phyloP scores from a whole-genome alignment of 2,888 invertebrate genomes.

The Drosophila silvestris region DNA sequence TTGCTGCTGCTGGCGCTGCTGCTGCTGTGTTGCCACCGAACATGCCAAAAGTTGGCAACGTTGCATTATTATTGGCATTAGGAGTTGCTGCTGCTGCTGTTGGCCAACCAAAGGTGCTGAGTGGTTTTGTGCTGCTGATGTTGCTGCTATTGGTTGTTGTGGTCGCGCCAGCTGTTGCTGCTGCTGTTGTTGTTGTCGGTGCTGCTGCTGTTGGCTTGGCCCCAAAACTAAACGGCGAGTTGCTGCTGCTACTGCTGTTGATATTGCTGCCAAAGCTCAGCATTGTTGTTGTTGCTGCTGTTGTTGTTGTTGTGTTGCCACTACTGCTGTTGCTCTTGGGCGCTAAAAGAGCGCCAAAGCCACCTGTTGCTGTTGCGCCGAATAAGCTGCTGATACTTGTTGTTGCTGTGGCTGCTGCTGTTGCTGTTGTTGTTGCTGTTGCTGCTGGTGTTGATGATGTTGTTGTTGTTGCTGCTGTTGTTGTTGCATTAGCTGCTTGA shows the following conservation, averaged over 20 bases:
- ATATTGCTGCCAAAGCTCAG: conserved; percentile 36
- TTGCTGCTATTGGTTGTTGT: neutral
- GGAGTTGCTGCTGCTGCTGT: conserved; percentile 19
- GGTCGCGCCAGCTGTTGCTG: neutral
- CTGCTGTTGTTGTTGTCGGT: conserved; percentile 1
- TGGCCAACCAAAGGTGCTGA: conserved; percentile 30
- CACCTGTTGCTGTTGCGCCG: conserved; percentile 14
- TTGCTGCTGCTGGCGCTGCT: conserved; percentile 9
- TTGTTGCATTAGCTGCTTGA: neutral
- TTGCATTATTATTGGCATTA: conserved; percentile 2
- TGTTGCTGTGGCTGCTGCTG: conserved; percentile 7
- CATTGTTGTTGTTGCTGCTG: conserved; percentile 6
- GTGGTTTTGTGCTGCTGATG: conserved; percentile 9
- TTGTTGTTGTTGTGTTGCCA: conserved; percentile 3
- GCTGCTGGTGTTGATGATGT: conserved; percentile 1
- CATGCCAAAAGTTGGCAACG: conserved; percentile 16
- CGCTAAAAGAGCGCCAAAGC: conserved; percentile 11
- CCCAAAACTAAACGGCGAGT: conserved; percentile 23
- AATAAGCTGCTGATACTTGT: conserved; percentile 22
- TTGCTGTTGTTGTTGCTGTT: neutral
- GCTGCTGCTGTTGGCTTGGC: conserved; percentile 11
- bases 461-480: neutral
- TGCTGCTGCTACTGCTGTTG: conserved; percentile 14
- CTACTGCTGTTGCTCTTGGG: neutral
- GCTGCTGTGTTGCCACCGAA: conserved; percentile 11